Base-by-base conservation (phyloP, 1,140 invertebrate species). In the Panagrolaimus sp. region DNA sequence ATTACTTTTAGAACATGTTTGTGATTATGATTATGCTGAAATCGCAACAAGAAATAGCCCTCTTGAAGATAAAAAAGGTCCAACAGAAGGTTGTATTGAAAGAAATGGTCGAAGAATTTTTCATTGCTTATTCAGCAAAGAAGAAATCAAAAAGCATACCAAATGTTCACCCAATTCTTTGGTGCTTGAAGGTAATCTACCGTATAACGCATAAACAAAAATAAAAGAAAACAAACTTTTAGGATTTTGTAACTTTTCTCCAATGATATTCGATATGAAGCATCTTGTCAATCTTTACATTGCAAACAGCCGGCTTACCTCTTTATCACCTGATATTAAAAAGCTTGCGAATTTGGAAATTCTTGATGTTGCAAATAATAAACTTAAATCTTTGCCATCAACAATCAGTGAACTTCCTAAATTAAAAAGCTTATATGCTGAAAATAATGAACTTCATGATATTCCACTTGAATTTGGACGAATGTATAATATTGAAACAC, bases 331-430 rank as follows among this genome's bases (percentile, higher is more conserved):
- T 13, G 72, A 83, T 46, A 76, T 82, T 38, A n/a, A 74, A 1
- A 63, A 76, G 51, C 64, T 81, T 23, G 64, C 61, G 13, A 80
- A 91, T 84, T 87, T 98, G 70, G 89, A 89, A 74, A 89, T 89
- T 67, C 86, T 98, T 66, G 95, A 98, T 86, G 84, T 97, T 70
- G 96, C 92, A 74, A 89, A 89, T 84, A 96, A 96, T 85, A 96
- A 96, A 86, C 86, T 98, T 69, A 87, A 92, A 71, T 91, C 89
- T 84, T 85, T 98, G 78, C 96, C 96, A 70, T 88, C 92, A 57
- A n/a, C 14, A 20, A 20, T 57, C 14, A 11, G 20, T 8, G 2
- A 8, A 2, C 51, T 57, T 11, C 93, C 97, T 87, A 38, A 38
- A 38, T 87, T 98, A 53, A 94, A 11, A n/a, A 27, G 27, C 9